Conservation (phyloP, 2,113 vertebrate species). For the Hippocampus zosterae region DNA sequence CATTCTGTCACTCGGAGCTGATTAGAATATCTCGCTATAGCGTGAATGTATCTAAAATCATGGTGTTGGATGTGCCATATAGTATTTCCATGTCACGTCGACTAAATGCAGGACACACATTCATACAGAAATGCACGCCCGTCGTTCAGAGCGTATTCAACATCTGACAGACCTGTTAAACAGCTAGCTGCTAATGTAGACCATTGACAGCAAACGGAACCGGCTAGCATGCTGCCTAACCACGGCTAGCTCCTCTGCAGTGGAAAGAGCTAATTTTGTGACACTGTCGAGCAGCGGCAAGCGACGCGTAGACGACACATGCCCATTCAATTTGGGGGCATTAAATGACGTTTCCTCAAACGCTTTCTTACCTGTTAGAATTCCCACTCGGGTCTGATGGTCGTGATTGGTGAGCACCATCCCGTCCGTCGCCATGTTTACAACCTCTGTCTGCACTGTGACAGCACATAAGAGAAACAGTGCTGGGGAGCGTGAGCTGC, state of each 20-base stretch:
- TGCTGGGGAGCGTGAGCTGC: conserved; percentile 19
- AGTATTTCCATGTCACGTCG: neutral
- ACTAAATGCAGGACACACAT: neutral
- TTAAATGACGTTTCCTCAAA: neutral
- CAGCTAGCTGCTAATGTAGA: conserved; percentile 20
- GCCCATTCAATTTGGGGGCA: neutral
- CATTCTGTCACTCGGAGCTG: conserved; percentile 7
- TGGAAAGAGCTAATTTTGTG: conserved; percentile 42
- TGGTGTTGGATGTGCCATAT: neutral
- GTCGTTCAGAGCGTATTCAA: neutral
- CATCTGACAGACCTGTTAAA: conserved; percentile 31
- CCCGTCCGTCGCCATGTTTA: conserved; percentile 96
- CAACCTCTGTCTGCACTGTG: conserved; percentile 70
- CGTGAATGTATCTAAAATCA: neutral
- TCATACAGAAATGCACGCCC: neutral
- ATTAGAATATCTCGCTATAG: conserved; percentile 20
- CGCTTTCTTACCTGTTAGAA: conserved; percentile 81
- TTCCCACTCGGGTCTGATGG: conserved; percentile 92
- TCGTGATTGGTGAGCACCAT: conserved; percentile 96
- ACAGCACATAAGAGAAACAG: conserved; percentile 41
- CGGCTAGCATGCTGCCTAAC: conserved; percentile 46
- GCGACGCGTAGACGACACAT: conserved; percentile 11
- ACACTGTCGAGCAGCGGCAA: conserved; percentile 29
- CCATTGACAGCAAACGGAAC: conserved; percentile 33
- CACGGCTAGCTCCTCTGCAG: conserved; percentile 38